Evolutionary conservation across 2,888 invertebrate species (phyloP).

Genomic region (Seira ritae): DNA sequence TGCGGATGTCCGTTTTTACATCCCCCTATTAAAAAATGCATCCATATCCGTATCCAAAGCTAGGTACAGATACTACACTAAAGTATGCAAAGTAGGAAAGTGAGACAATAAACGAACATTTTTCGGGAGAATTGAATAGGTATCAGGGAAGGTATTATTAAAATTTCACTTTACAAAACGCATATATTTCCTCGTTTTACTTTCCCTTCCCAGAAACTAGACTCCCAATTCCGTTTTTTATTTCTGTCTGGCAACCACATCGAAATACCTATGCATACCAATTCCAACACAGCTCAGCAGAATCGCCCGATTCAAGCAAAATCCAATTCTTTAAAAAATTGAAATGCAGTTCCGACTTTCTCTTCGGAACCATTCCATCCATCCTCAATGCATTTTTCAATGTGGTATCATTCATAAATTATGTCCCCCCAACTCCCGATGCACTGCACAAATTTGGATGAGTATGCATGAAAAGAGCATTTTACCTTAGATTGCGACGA

Average conservation of each 20-base stretch:
- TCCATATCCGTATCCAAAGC: no score
- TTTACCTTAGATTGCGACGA: constrained; percentile 71
- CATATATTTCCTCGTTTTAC: no score
- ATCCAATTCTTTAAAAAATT: no score
- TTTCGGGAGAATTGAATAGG: no score
- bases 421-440: background rate
- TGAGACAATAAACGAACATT: background rate
- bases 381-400: background rate
- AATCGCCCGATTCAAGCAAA: no score
- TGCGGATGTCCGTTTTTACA: background rate
- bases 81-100: background rate
- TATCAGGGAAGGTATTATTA: background rate
- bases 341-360: no score
- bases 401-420: background rate
- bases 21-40: background rate
- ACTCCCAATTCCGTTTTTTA: no score
- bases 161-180: background rate
- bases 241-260: no score
- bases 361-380: no score
- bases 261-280: no score
- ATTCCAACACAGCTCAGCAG: no score
- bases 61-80: background rate
- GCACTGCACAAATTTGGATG: background rate
- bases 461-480: background rate
- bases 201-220: no score